These are phyloP conservation scores for Tiaroga cobitis DNA, from an alignment of 2,797 vertebrate species.

Conservation along the genomic window DNA sequence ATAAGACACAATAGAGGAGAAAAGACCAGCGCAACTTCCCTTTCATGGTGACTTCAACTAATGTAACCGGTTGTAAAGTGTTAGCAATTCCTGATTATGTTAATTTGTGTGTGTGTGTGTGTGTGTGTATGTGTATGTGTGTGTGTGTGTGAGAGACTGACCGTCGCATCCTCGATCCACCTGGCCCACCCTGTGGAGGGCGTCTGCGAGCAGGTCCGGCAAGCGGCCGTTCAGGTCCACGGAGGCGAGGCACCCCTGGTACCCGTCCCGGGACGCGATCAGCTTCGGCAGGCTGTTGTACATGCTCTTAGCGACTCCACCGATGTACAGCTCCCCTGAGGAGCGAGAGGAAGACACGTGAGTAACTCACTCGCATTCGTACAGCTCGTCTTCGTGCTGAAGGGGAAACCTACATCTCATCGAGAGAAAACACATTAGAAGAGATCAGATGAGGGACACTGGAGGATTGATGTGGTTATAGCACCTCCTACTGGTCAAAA, in stretches of 20 bases:
- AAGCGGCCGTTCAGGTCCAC: constrained; percentile 93
- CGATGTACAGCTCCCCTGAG: constrained; percentile 92
- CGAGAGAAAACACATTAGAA: not conserved
- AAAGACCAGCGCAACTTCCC: no score
- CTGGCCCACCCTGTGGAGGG: constrained; percentile 89
- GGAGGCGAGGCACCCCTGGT: constrained; percentile 93
- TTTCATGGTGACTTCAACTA: no score
- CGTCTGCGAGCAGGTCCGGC: constrained; percentile 91
- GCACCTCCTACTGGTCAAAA: not conserved
- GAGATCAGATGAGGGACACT: not conserved
- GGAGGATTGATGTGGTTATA: not conserved
- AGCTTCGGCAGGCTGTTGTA: constrained; percentile 90
- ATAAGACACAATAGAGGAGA: no score
- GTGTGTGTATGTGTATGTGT: not conserved
- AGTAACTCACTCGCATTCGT: no score
- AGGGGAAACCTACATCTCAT: no score
- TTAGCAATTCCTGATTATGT: no score
- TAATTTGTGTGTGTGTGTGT: not conserved
- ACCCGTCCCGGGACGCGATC: constrained; percentile 91
- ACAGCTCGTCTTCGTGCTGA: no score
- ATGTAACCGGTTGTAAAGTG: no score
- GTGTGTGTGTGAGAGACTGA: constrained; percentile 69
- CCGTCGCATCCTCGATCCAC: constrained; percentile 93
- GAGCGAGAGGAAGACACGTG: not conserved
- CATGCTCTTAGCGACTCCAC: constrained; percentile 87